phyloP scores from a whole-genome alignment of 1,140 invertebrate genomes.

The Ostrea denselamellosa region DNA sequence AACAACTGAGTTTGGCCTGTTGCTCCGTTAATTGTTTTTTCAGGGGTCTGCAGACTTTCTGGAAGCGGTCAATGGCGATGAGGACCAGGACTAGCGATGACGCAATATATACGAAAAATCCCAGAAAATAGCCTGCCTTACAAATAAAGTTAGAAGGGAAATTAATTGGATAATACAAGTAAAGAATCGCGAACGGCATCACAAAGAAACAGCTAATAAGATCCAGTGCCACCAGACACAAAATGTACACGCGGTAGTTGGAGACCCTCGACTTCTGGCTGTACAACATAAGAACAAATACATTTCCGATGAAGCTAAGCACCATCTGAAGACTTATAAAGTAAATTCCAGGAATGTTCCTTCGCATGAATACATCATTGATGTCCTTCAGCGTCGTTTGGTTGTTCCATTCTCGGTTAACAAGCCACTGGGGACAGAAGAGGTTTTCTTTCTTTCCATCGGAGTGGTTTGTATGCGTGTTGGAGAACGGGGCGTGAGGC shows the following conservation, averaged over 20 bases:
- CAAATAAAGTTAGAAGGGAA: constrained; percentile 66
- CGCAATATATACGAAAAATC: constrained; percentile 67
- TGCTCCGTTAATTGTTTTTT: constrained; percentile 56
- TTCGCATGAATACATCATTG: constrained; percentile 59
- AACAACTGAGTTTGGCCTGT: constrained; percentile 63
- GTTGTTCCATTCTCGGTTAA: constrained; percentile 28
- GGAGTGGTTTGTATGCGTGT: neutral
- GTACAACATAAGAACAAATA: constrained; percentile 70
- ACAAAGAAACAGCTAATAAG: constrained; percentile 69
- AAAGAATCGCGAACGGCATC: constrained; percentile 68
- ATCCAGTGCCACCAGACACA: constrained; percentile 67
- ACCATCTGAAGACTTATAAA: constrained; percentile 63
- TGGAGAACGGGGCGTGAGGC: neutral
- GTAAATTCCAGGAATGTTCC: constrained; percentile 60
- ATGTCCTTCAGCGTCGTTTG: constrained; percentile 51
- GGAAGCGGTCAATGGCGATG: constrained; percentile 71
- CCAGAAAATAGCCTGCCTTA: constrained; percentile 67
- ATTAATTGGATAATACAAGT: constrained; percentile 63
- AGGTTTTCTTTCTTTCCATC: neutral
- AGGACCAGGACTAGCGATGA: constrained; percentile 63
- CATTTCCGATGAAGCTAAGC: constrained; percentile 68
- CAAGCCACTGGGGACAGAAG: constrained; percentile 50
- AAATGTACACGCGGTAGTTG: constrained; percentile 68
- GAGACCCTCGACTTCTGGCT: constrained; percentile 63
- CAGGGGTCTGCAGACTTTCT: constrained; percentile 69